Conservation (phyloP, 2,888 invertebrate species). For the Griposia aprilina region DNA sequence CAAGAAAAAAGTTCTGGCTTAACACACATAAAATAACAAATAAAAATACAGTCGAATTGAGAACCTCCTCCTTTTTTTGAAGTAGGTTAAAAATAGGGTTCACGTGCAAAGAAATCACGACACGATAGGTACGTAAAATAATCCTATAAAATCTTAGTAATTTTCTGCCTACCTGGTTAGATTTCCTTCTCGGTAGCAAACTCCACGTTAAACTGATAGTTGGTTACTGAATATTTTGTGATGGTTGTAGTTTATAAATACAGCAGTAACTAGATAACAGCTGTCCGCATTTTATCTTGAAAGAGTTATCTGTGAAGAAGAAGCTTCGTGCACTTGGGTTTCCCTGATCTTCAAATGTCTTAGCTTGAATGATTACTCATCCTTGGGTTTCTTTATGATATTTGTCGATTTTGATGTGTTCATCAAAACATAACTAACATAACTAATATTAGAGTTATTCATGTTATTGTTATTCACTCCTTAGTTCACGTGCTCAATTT, state of each 20-base stretch:
- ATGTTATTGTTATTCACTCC: too few species aligned
- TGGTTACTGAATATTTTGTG: conserved; percentile 57
- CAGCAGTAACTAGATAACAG: conserved; percentile 60
- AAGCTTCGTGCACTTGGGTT: conserved; percentile 69
- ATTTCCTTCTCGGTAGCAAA: conserved; percentile 33
- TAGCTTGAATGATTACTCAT: conserved; percentile 65
- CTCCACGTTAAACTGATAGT: conserved; percentile 50
- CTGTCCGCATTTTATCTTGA: conserved; percentile 71
- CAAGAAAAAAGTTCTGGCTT: too few species aligned
- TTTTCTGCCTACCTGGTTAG: conserved; percentile 38
- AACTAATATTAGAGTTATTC: too few species aligned
- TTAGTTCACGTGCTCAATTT: too few species aligned
- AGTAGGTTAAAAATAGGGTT: background rate
- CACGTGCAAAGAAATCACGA: background rate
- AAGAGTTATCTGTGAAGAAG: conserved; percentile 67
- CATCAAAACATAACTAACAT: too few species aligned
- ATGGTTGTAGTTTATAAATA: conserved; percentile 67
- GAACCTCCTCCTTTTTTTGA: too few species aligned
- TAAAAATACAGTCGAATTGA: too few species aligned
- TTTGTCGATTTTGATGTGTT: conserved; percentile 21
- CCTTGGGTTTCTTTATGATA: conserved; percentile 37
- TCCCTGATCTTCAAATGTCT: conserved; percentile 69
- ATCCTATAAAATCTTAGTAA: background rate
- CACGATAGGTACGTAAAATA: background rate
- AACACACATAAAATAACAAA: too few species aligned